Evolutionary conservation across 2,113 vertebrate genomes (phyloP).

Genomic region (Athene noctua): DNA sequence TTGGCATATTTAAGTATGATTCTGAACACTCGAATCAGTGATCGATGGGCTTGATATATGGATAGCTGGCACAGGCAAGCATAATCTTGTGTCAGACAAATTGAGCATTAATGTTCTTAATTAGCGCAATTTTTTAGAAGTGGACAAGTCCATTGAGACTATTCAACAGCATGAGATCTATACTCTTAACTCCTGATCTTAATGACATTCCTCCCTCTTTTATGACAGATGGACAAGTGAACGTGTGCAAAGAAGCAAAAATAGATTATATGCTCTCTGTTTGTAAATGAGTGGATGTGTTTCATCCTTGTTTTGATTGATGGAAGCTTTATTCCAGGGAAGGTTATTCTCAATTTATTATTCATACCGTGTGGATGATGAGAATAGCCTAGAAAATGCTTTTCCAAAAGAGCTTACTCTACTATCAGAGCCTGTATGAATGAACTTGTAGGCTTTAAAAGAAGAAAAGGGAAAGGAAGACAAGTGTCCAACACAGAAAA

Average conservation of each 20-base stretch:
- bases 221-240: neutral
- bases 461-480: neutral
- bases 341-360: slow-evolving; percentile 43
- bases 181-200: neutral
- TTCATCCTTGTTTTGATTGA: slow-evolving; percentile 46
- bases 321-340: neutral
- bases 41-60: neutral
- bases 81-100: neutral
- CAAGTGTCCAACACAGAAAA: neutral
- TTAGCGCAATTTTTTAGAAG: neutral
- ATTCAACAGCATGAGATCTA: neutral
- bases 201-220: neutral
- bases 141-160: neutral
- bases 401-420: neutral
- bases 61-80: neutral
- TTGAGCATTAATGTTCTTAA: neutral
- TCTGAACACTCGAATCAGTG: neutral
- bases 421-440: neutral
- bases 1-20: neutral
- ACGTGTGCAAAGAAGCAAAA: neutral
- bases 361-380: slow-evolving; percentile 17
- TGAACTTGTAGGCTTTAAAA: neutral
- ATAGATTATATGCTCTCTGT: neutral
- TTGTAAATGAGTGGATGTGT: neutral
- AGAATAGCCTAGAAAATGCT: neutral